phyloP scores from a whole-genome alignment of 2,797 vertebrate genomes.

The Micrastur ruficollis region DNA sequence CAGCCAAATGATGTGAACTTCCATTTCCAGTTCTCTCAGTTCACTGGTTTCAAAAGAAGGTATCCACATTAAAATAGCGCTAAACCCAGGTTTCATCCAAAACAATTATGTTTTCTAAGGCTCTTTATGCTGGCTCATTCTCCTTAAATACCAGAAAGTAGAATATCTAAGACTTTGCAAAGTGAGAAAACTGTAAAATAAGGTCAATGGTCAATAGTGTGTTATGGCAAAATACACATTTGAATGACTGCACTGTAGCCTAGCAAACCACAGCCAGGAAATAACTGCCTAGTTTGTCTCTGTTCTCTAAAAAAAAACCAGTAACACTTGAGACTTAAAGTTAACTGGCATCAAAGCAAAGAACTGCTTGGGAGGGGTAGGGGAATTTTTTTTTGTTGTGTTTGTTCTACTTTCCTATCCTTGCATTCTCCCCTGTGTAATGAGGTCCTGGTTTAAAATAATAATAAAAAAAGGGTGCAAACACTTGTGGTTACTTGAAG shows the following conservation, averaged over 20 bases:
- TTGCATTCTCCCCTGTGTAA: background rate
- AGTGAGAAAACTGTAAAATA: background rate
- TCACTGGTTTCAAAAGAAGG: background rate
- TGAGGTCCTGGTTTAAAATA: background rate
- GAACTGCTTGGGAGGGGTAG: background rate
- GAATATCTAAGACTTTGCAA: background rate
- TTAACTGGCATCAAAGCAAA: background rate
- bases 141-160: background rate
- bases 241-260: background rate
- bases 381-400: background rate
- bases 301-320: background rate
- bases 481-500: background rate
- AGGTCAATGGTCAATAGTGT: background rate
- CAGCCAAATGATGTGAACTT: background rate
- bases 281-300: background rate
- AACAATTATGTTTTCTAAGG: accelerated
- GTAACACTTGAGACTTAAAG: background rate
- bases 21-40: background rate
- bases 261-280: background rate
- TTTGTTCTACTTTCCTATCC: background rate
- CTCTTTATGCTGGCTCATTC: background rate
- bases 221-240: background rate
- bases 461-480: background rate
- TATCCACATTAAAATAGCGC: background rate
- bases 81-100: background rate